These are phyloP conservation scores for Rhabdomys dilectus DNA, from an alignment of 2,113 vertebrate species.

Conservation along the genomic window DNA sequence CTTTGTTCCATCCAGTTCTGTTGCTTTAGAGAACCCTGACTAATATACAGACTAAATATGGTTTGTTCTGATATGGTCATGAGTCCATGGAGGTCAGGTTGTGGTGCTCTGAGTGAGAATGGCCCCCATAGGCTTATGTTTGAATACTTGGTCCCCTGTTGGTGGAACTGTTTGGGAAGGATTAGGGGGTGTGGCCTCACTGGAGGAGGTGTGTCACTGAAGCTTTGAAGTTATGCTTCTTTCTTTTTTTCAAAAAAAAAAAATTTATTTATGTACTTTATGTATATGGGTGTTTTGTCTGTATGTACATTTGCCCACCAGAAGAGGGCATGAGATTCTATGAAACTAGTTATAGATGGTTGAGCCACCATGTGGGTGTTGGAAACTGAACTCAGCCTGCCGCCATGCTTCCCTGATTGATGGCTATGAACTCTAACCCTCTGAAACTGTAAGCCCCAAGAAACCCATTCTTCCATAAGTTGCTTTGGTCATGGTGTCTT, in stretches of 20 bases:
- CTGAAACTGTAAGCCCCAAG: neutral
- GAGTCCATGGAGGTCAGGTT: neutral
- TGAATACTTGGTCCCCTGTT: neutral
- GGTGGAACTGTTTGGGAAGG: neutral
- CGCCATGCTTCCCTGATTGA: neutral
- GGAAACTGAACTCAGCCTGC: neutral
- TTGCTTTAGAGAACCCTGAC: neutral
- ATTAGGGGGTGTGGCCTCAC: neutral
- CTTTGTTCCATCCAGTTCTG: neutral
- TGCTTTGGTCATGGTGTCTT: neutral
- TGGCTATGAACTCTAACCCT: neutral
- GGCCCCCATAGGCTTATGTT: neutral
- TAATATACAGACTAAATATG: neutral
- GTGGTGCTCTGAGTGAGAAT: neutral
- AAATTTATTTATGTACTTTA: neutral
- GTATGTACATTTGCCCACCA: neutral
- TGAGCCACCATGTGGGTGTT: neutral
- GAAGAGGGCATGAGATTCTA: neutral
- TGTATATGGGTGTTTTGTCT: neutral
- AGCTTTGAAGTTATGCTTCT: neutral
- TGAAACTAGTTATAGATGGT: neutral
- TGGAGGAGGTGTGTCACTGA: neutral
- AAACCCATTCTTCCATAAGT: neutral
- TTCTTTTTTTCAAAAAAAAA: neutral
- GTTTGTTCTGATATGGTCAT: neutral